Evolutionary conservation across 2,797 vertebrate genomes (phyloP).

Genomic region (Channa striata): DNA sequence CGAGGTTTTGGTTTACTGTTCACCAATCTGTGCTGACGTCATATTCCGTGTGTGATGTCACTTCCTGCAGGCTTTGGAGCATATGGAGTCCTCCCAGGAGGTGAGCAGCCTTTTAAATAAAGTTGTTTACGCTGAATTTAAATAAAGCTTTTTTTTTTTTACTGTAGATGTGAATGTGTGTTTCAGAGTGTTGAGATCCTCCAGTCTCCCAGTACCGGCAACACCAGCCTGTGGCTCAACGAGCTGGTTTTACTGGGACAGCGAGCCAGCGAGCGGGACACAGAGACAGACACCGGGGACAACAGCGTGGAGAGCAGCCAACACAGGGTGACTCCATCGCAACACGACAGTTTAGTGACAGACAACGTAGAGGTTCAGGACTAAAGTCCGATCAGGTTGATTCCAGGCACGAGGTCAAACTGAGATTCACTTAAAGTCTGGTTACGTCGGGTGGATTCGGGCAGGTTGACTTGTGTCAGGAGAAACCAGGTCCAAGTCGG

Average conservation of each 20-base stretch:
- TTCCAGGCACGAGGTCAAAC: no score
- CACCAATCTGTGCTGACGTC: conserved; percentile 7
- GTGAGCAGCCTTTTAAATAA: conserved; percentile 16
- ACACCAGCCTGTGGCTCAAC: conserved; percentile 12
- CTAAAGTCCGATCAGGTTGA: no score
- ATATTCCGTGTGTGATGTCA: conserved; percentile 14
- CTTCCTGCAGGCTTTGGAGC: conserved; percentile 47
- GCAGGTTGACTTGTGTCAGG: no score
- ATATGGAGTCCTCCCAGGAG: conserved; percentile 42
- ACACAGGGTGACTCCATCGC: conserved; percentile 26
- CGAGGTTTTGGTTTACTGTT: no score
- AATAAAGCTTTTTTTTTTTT: not conserved
- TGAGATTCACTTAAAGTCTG: no score
- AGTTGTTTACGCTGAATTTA: not conserved
- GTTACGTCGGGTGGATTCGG: no score
- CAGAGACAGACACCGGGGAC: not conserved
- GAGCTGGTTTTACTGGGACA: conserved; percentile 34
- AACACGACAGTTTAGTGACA: not conserved
- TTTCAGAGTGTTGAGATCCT: conserved; percentile 20
- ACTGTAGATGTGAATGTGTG: conserved; percentile 13
- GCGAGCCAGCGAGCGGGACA: not conserved
- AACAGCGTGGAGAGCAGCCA: conserved; percentile 12
- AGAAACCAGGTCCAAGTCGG: no score
- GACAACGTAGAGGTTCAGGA: no score
- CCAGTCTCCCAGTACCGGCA: not conserved